phyloP scores from a whole-genome alignment of 1,140 invertebrate species.

The Thaumetopoea pityocampa region DNA sequence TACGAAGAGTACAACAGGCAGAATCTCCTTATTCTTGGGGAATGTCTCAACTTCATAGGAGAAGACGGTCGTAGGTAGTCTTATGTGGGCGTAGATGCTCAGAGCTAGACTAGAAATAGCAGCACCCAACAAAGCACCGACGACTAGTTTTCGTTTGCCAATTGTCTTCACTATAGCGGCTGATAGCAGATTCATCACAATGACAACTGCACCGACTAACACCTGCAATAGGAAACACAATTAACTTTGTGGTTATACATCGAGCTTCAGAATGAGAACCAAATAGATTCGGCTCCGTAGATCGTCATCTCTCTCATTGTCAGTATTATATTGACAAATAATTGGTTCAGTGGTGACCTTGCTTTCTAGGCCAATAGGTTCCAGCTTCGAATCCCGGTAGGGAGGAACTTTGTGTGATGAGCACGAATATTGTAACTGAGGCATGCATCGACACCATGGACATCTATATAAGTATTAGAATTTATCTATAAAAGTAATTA shows the following conservation, averaged over 20 bases:
- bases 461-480: too few relatives aligned
- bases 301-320: too few relatives aligned
- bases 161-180: slow-evolving; percentile 45
- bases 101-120: slow-evolving; percentile 41
- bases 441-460: too few relatives aligned
- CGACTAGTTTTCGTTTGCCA: slow-evolving; percentile 56
- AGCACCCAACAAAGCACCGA: slow-evolving; percentile 41
- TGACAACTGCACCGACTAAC: slow-evolving; percentile 42
- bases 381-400: too few relatives aligned
- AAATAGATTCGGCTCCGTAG: too few relatives aligned
- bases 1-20: slow-evolving; percentile 52
- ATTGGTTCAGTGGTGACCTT: too few relatives aligned
- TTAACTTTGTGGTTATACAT: neutral
- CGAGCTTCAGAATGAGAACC: too few relatives aligned
- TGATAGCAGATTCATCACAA: slow-evolving; percentile 48
- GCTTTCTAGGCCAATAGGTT: too few relatives aligned
- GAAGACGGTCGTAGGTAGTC: slow-evolving; percentile 36
- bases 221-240: slow-evolving; percentile 40
- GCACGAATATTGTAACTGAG: too few relatives aligned
- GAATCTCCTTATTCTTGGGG: slow-evolving; percentile 32
- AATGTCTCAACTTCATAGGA: slow-evolving; percentile 56
- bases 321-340: too few relatives aligned
- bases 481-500: too few relatives aligned
- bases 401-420: too few relatives aligned
- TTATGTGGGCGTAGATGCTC: slow-evolving; percentile 41